phyloP scores from a whole-genome alignment of 2,113 vertebrate species.

The Redunca redunca region DNA sequence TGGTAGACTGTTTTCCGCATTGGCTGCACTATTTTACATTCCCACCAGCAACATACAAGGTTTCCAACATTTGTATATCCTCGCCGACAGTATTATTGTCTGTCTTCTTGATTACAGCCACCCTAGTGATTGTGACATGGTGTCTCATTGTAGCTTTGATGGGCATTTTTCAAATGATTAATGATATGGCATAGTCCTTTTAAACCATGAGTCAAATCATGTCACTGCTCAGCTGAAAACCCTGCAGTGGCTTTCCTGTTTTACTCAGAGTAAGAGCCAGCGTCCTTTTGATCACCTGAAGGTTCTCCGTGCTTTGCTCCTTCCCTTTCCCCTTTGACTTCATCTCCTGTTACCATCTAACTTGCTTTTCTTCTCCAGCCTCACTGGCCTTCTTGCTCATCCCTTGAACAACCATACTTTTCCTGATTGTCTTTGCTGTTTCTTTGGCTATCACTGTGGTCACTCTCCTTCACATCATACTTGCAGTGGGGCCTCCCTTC shows the following conservation, averaged over 20 bases:
- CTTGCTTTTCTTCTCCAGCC: not conserved
- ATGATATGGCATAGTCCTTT: not conserved
- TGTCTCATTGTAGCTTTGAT: not conserved
- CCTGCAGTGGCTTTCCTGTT: not conserved
- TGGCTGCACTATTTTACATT: not conserved
- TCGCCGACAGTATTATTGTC: not conserved
- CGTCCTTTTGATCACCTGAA: not conserved
- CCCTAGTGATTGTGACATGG: not conserved
- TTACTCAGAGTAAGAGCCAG: not conserved
- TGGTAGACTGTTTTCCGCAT: not conserved
- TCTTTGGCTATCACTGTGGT: not conserved
- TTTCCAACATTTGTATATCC: not conserved
- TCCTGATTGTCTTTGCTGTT: not conserved
- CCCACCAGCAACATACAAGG: not conserved
- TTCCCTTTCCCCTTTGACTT: not conserved
- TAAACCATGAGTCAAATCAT: not conserved
- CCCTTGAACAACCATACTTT: not conserved
- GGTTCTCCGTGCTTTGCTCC: fast-evolving
- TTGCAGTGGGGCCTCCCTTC: not conserved
- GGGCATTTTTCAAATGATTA: not conserved
- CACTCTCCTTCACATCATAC: not conserved
- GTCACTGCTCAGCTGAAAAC: not conserved
- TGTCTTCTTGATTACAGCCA: not conserved
- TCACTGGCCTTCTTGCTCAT: not conserved
- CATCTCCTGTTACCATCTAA: not conserved